These are phyloP conservation scores for Dromiciops gliroides DNA, from an alignment of 2,113 vertebrate species.

Conservation along the genomic window DNA sequence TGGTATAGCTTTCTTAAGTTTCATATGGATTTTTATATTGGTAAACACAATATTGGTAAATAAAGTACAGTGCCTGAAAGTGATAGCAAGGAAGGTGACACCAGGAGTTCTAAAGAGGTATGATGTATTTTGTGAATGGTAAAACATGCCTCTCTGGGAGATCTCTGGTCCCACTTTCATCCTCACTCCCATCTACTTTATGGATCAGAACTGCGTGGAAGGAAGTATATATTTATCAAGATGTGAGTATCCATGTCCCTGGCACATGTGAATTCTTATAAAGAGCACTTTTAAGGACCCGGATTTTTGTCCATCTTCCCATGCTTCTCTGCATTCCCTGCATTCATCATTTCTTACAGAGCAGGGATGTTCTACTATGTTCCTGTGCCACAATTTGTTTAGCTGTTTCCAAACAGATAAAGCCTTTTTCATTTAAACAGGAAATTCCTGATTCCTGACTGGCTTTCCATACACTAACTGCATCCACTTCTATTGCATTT, in stretches of 20 bases:
- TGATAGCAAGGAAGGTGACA: neutral
- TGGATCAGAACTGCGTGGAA: neutral
- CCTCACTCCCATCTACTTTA: neutral
- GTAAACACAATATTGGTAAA: neutral
- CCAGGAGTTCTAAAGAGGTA: neutral
- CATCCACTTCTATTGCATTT: neutral
- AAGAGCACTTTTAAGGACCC: neutral
- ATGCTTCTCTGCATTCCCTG: neutral
- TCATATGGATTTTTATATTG: neutral
- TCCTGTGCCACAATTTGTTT: neutral
- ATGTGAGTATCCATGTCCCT: neutral
- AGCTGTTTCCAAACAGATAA: neutral
- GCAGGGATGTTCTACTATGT: neutral
- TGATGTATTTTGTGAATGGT: neutral
- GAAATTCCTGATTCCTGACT: neutral
- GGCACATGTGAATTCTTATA: neutral
- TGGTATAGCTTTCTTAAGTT: neutral
- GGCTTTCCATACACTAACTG: neutral
- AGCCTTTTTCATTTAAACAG: neutral
- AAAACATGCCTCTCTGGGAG: neutral
- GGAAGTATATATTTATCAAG: neutral
- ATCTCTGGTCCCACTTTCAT: neutral
- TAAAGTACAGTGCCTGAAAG: neutral
- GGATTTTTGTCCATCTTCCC: neutral
- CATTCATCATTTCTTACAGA: neutral